A percentile compares a stretch with the other conserved stretches of the same genome.
Conservation (phyloP, 2,888 invertebrate genomes). For the Andrena camellia region DNA sequence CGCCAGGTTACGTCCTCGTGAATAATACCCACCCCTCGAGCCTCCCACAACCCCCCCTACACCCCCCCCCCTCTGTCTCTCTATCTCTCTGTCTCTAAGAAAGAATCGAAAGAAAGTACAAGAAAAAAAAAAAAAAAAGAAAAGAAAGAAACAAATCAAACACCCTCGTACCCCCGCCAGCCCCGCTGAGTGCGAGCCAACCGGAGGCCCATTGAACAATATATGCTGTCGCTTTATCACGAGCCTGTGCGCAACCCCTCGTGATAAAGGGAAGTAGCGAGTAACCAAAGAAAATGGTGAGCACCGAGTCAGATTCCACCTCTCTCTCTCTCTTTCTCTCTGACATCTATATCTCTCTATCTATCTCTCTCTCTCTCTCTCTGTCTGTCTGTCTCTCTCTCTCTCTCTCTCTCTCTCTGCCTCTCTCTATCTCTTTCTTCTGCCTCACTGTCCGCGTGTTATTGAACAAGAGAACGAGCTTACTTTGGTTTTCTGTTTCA, state of each 20-base stretch:
- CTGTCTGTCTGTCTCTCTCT: slow-evolving; percentile 53
- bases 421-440: slow-evolving; percentile 48
- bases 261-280: slow-evolving; percentile 77
- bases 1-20: slow-evolving; percentile 17
- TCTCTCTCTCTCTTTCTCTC: slow-evolving; percentile 63
- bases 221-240: slow-evolving; percentile 72
- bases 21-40: slow-evolving; percentile 2
- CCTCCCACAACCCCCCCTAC: neutral
- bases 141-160: slow-evolving; percentile 63
- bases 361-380: slow-evolving; percentile 60
- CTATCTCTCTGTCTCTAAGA: slow-evolving; percentile 25
- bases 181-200: slow-evolving; percentile 85
- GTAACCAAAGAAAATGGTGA: slow-evolving; percentile 81
- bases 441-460: slow-evolving; percentile 56
- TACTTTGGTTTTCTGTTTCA: slow-evolving; percentile 44
- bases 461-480: slow-evolving; percentile 46
- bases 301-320: slow-evolving; percentile 84
- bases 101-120: slow-evolving; percentile 58
- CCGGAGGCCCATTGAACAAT: slow-evolving; percentile 80
- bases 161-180: slow-evolving; percentile 83
- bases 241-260: slow-evolving; percentile 61
- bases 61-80: neutral
- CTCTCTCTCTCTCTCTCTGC: slow-evolving; percentile 56
- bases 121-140: slow-evolving; percentile 56
- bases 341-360: slow-evolving; percentile 47